Conservation (phyloP, 2,797 vertebrate species). For the Cyclopterus lumpus region DNA sequence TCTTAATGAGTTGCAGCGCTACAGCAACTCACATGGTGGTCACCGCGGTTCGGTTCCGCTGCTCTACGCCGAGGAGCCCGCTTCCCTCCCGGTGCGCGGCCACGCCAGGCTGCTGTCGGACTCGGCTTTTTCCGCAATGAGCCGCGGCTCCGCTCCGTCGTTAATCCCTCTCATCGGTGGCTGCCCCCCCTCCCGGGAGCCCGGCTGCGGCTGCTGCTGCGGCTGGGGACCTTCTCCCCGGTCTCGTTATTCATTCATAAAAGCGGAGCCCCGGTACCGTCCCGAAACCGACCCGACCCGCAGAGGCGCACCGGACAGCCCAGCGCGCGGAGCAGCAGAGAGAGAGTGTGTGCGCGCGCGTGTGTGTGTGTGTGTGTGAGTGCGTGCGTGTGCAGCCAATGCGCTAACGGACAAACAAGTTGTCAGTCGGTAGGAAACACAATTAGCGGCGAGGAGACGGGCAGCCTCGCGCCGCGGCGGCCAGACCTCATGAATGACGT, state of each 20-base stretch:
- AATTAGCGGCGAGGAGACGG: constrained; percentile 9
- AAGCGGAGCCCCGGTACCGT: constrained; percentile 58
- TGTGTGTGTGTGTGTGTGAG: neutral
- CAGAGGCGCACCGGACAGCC: constrained; percentile 67
- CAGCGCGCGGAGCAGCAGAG: constrained; percentile 50
- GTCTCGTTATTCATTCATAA: constrained; percentile 78
- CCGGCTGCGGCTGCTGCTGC: constrained; percentile 66
- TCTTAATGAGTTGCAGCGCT: constrained; percentile 53
- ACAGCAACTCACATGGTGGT: constrained; percentile 83
- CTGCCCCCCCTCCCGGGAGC: constrained; percentile 64
- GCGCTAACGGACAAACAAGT: constrained; percentile 74
- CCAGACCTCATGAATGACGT: constrained; percentile 62
- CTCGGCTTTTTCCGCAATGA: constrained; percentile 83
- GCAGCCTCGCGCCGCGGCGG: constrained; percentile 36
- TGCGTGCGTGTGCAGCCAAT: constrained; percentile 43
- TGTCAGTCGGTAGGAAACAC: constrained; percentile 55
- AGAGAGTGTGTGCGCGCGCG: neutral
- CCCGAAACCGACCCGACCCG: constrained; percentile 69
- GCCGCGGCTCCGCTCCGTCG: constrained; percentile 74
- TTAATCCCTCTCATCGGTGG: constrained; percentile 79
- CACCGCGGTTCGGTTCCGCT: constrained; percentile 61
- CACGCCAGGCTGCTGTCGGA: constrained; percentile 79
- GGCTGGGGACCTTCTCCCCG: constrained; percentile 57
- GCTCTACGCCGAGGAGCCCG: constrained; percentile 75
- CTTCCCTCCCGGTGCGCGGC: constrained; percentile 72